Base-by-base conservation (phyloP, 2,888 invertebrate species). In the Andrena hattorfiana region DNA sequence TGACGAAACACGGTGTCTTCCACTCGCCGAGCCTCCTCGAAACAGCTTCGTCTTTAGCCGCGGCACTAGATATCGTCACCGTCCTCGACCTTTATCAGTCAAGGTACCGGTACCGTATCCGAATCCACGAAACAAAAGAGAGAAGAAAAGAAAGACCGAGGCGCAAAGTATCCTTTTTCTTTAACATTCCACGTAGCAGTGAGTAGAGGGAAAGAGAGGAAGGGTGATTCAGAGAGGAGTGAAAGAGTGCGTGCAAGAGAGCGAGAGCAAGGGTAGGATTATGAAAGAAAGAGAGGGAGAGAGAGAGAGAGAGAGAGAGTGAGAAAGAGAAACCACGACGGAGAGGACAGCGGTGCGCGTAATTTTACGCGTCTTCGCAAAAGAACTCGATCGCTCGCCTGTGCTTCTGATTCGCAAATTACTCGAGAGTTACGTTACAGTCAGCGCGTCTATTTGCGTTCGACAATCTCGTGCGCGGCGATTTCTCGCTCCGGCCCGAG, bases 111-210 rank as follows among this genome's bases (percentile, higher is more conserved):
- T 63, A 35, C 62, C 49, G 32, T 68, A 42, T 73, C 35, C 28
- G 1, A 73, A 16, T 54, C 13, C 6, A 51, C 32, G 42, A 64
- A 16, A 28, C 2, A 10, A 8, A 2, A 0, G 10, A 42, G 62
- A 28, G n/a, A 70, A 80, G 75, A 49, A 59, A 60, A 48, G 30
- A 69, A 66, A 70, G 32, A 64, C 67, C 72, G 82, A 86, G 82
- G 64, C 78, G 75, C 81, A 72, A 67, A 80, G 51, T 83, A 87
- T 85, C 80, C 77, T 84, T 78, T 78, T 86, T 85, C 69, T 81
- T 86, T 87, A 85, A 87, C 87, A 87, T 87, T 87, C 87, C 87
- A 87, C 68, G 71, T 87, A 87, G 84, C 72, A 79, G 77, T 77
- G 84, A 69, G 32, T 77, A 79, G 60, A 83, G 70, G 64, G 71